Conservation (phyloP, 2,888 invertebrate species). For the Callyntrura sp. region DNA sequence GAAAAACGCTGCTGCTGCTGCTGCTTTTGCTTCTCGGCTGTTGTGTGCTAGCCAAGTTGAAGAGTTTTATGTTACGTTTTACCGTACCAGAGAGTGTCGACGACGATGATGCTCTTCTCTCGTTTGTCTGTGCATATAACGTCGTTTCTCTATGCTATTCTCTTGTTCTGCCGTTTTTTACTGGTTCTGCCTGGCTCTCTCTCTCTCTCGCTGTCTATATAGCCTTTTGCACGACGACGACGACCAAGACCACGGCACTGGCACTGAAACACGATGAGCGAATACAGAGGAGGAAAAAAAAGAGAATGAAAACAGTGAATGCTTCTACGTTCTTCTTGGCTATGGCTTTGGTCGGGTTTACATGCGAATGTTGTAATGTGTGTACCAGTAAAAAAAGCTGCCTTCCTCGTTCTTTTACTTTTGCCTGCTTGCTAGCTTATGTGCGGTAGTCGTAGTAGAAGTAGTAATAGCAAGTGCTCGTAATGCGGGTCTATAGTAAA, state of each 20-base stretch:
- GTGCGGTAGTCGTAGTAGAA: too few relatives aligned
- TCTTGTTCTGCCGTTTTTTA: neutral
- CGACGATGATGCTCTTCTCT: conserved; percentile 31
- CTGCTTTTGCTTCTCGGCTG: conserved; percentile 9
- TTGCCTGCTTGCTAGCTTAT: neutral
- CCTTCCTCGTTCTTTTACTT: conserved; percentile 45
- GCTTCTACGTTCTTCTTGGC: conserved; percentile 16
- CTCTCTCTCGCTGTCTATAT: neutral
- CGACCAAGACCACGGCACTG: conserved; percentile 47
- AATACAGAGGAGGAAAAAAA: conserved; percentile 41
- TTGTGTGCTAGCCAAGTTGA: conserved; percentile 7
- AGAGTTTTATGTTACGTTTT: conserved; percentile 51
- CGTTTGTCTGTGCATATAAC: conserved; percentile 25
- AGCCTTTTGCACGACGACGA: conserved; percentile 35
- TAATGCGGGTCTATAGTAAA: conserved; percentile 61
- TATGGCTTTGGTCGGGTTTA: neutral
- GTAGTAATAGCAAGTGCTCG: too few relatives aligned
- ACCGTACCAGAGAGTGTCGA: conserved; percentile 15
- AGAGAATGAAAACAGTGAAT: conserved; percentile 61
- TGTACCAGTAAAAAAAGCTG: conserved; percentile 56
- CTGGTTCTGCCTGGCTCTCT: conserved; percentile 17
- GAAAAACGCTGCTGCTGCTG: conserved; percentile 43
- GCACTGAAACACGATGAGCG: conserved; percentile 55
- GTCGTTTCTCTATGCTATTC: conserved; percentile 3
- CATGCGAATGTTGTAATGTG: conserved; percentile 17